A percentile compares a stretch with the other conserved stretches of the same genome.
Evolutionary conservation across 2,113 vertebrate species (phyloP).

Genomic region (Delphinapterus leucas): DNA sequence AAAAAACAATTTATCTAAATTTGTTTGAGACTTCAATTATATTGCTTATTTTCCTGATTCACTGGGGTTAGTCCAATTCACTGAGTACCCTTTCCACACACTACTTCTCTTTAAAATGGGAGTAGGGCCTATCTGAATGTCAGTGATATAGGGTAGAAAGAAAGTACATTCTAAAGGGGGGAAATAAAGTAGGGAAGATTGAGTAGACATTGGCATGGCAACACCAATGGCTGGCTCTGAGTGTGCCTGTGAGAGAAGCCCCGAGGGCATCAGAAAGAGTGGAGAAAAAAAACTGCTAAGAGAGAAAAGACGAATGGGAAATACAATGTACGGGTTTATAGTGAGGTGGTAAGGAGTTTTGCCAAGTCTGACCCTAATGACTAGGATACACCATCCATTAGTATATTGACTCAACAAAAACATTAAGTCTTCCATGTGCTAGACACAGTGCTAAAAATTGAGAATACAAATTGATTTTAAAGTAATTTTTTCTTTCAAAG

Average conservation of each 20-base stretch:
- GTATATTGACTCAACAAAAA: background rate
- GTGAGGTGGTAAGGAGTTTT: background rate
- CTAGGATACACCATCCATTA: background rate
- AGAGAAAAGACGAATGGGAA: background rate
- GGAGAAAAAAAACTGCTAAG: background rate
- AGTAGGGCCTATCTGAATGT: constrained; percentile 5
- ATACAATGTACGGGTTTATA: background rate
- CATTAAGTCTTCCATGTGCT: background rate
- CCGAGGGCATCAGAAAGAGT: background rate
- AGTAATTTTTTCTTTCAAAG: background rate
- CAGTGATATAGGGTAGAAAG: background rate
- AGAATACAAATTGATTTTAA: background rate
- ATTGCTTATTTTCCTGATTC: constrained; percentile 42
- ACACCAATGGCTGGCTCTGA: background rate
- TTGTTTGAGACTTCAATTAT: constrained; percentile 20
- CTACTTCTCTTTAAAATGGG: constrained; percentile 30
- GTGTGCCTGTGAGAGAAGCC: background rate
- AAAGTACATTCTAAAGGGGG: constrained; percentile 23
- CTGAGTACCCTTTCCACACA: background rate
- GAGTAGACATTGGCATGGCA: constrained; percentile 13
- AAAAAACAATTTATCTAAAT: background rate
- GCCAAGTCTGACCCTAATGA: background rate
- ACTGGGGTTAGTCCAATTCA: background rate
- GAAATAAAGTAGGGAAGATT: constrained; percentile 37
- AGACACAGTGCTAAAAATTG: background rate